Base-by-base conservation (phyloP, 30 jellyfish, hydroid and myxozoan species). In the Pseudorhiza aurosa region DNA sequence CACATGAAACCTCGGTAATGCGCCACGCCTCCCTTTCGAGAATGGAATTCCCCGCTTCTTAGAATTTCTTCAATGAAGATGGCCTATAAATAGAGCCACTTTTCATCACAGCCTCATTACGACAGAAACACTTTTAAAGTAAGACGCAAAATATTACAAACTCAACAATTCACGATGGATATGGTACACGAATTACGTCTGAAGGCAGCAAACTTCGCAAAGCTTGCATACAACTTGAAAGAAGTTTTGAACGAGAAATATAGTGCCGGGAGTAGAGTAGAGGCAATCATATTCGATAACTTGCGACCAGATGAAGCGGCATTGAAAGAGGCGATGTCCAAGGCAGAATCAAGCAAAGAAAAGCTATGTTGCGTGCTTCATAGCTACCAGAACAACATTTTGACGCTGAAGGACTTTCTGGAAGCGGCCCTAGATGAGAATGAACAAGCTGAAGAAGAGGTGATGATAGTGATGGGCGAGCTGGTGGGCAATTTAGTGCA, bases 151-250 rank as follows among this genome's bases (percentile, higher is more conserved):
- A n/a, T n/a, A n/a, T n/a, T n/a, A 57, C 40, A 22, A 4, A 5
- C 4, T 57, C 72, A 19, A 22, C 4, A 57, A 57, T 18, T 7
- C 15, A 51, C 55, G 63, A 49, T 49, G 63, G 63, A 49, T 3
- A 49, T 25, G n/a, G 63, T 49, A 49, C 6, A 49, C 63, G 63
- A 49, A 49, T 12, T 49, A 29, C n/a, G 2, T 5, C 10, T 15
- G 63, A 5, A 12, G 4, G n/a, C 63, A 4, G 5, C n/a, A 2
- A 92, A 92, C 57, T 85, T 92, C 47, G 98, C 85, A 67, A 85
- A 85, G 46, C 92, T 92, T 33, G 90, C 97, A 12, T 92, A 85
- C 85, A 92, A 92, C 68, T 24, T 92, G 19, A 92, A 49, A 49
- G 10, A 49, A 49, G 7, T 49, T 4, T 49, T 15, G 29, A 12